Evolutionary conservation across 2,888 invertebrate genomes (phyloP).

Genomic region (Teinopalpus imperialis): DNA sequence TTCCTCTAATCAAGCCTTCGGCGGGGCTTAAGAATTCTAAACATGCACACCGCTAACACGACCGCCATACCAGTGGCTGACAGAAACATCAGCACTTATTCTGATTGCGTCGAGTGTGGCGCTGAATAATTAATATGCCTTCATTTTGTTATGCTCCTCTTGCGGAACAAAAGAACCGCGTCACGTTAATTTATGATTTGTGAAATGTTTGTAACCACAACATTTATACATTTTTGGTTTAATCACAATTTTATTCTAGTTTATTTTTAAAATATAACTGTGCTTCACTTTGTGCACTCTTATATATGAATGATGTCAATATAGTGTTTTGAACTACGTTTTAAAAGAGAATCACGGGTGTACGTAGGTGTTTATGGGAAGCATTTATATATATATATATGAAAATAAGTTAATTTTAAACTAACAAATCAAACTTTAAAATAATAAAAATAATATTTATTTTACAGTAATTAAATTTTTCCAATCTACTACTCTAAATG

Average conservation of each 20-base stretch:
- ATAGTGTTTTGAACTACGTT: no score
- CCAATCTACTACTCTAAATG: slow-evolving; percentile 28
- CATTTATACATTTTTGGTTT: slow-evolving; percentile 32
- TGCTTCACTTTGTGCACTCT: no score
- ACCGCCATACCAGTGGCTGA: slow-evolving; percentile 55
- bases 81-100: slow-evolving; percentile 82
- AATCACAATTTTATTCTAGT: background rate
- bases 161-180: slow-evolving; percentile 65
- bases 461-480: background rate
- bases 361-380: no score
- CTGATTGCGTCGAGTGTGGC: slow-evolving; percentile 81
- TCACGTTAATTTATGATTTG: slow-evolving; percentile 66
- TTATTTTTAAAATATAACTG: no score
- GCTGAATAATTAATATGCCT: slow-evolving; percentile 80
- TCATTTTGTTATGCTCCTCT: slow-evolving; percentile 67
- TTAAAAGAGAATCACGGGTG: no score
- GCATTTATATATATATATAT: no score
- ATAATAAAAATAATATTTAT: no score
- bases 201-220: slow-evolving; percentile 32
- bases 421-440: no score
- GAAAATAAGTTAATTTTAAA: no score
- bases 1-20: slow-evolving; percentile 82
- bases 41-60: slow-evolving; percentile 62
- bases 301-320: no score
- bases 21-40: slow-evolving; percentile 81